These are phyloP conservation scores for Xestia c-nigrum DNA, from an alignment of 2,888 invertebrate genomes.

Conservation along the genomic window DNA sequence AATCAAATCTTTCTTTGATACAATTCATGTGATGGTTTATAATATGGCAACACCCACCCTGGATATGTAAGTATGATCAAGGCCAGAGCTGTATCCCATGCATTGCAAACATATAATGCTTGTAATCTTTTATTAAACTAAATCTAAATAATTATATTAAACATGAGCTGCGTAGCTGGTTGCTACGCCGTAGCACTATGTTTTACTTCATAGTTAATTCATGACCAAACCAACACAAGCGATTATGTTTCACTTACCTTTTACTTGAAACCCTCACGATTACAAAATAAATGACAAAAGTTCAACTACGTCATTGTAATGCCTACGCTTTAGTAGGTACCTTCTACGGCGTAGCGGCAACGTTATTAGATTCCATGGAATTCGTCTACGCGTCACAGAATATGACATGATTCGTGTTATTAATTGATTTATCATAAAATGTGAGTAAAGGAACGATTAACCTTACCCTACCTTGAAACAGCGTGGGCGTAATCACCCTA, in stretches of 20 bases:
- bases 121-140: not conserved
- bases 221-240: not conserved
- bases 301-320: not conserved
- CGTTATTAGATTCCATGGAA: not conserved
- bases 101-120: not conserved
- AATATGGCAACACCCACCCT: not conserved
- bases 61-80: too few species aligned
- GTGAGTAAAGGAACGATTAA: not conserved
- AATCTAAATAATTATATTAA: not conserved
- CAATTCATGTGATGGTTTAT: not conserved
- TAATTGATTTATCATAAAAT: not conserved
- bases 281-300: not conserved
- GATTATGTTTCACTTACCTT: not conserved
- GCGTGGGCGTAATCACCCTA: not conserved
- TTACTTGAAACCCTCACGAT: not conserved
- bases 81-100: not conserved
- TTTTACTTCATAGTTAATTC: not conserved
- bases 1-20: not conserved
- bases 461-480: not conserved
- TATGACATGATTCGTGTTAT: not conserved
- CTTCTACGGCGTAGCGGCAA: conserved; percentile 19
- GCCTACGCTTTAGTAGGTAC: conserved; percentile 4
- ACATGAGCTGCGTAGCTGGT: not conserved
- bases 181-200: not conserved
- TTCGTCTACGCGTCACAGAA: not conserved